Conservation (phyloP, 2,888 invertebrate genomes). For the Sesamia inferens region DNA sequence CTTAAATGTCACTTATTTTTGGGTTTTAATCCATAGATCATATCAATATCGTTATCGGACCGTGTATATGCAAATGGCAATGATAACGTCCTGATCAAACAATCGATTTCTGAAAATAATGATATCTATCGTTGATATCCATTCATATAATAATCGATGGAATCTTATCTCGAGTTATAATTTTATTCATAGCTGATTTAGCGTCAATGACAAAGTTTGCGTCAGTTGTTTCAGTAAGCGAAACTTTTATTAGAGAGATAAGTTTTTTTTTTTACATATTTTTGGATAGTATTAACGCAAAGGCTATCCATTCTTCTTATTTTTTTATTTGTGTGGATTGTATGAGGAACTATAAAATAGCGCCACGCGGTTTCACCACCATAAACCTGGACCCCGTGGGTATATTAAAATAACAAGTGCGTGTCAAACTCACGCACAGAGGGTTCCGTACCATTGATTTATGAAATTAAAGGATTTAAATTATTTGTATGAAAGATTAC, state of each 20-base stretch:
- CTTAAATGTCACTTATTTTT: slow-evolving; percentile 24
- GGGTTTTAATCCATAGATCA: slow-evolving; percentile 23
- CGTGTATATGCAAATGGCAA: slow-evolving; percentile 57
- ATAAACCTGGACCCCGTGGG: background rate
- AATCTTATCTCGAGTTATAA: slow-evolving; percentile 45
- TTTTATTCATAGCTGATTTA: slow-evolving; percentile 37
- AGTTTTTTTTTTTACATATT: background rate
- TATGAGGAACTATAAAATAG: background rate
- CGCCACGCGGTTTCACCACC: background rate
- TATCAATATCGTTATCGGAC: slow-evolving; percentile 18
- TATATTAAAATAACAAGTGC: background rate
- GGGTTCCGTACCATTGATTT: too few species aligned
- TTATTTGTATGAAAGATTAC: too few species aligned
- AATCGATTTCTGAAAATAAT: slow-evolving; percentile 56
- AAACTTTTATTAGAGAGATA: slow-evolving; percentile 17
- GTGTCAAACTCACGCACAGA: too few species aligned
- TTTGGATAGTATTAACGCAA: background rate
- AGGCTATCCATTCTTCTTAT: background rate
- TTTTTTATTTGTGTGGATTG: too few species aligned
- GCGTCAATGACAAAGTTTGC: slow-evolving; percentile 23
- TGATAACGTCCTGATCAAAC: slow-evolving; percentile 50
- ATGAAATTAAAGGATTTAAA: too few species aligned
- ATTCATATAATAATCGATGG: slow-evolving; percentile 57
- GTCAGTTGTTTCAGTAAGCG: slow-evolving; percentile 23
- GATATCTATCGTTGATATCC: slow-evolving; percentile 53